Base-by-base conservation (phyloP, 2,888 invertebrate species). In the Saturnia pavonia region DNA sequence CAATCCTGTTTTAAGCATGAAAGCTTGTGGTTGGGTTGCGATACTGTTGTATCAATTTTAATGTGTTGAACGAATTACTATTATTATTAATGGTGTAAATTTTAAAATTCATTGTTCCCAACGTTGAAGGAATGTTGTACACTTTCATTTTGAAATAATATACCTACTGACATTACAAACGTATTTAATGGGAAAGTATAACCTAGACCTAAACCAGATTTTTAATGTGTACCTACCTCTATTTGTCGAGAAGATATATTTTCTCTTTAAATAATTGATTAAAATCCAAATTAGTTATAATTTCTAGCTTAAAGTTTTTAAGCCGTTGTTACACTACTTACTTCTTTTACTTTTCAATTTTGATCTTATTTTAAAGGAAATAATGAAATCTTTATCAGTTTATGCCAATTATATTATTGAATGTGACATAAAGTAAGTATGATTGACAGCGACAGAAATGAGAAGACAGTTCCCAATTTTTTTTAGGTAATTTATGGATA, bases 401-500 rank as follows among this genome's bases (percentile, higher is more conserved):
- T 60, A 60, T 16, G 27, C 54, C 54, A 60, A 60, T 60, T 60
- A 65, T 63, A 69, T 63, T 65, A 69, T 65, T 42, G 57, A 68
- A 68, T 57, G 66, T 60, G 34, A 70, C 40, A 65, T 65, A 8
- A 16, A 7, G n/a, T 65, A 60, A 60, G 57, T 14, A 60, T 27
- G 57, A 60, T 19, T 57, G 27, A 68, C 34, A 45, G 25, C 57
- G 40, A 71, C 68, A 16, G 68, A 54, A 73, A 72, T 71, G 68
- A 69, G 71, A 71, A 73, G 67, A 70, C 68, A 70, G 71, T 22
- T 73, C 43, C 68, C 72, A 70, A 72, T 74, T 75, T 74, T 65
- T 75, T 75, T 22, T 22, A 54, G 22, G 76, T 77, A 80, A 76
- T 77, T 76, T 73, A 77, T 75, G 68, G 75, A 74, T 73, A 74